Conservation (phyloP, 2,113 vertebrate species). For the Morphnarchus princeps region DNA sequence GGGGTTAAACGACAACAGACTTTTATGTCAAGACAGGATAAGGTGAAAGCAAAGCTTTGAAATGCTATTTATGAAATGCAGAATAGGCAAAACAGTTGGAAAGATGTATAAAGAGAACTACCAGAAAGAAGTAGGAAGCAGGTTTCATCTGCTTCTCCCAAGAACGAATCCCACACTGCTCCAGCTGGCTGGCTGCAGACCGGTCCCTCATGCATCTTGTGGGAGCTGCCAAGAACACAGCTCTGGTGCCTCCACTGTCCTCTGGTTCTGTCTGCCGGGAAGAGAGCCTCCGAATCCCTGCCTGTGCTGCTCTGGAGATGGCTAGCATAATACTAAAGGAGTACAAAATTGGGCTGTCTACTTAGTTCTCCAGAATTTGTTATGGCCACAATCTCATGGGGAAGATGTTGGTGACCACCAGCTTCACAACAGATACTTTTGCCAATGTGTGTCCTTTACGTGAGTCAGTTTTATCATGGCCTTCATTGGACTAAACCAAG, state of each 20-base stretch:
- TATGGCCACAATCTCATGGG: neutral
- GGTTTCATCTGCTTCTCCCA: neutral
- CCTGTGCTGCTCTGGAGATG: neutral
- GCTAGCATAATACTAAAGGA: neutral
- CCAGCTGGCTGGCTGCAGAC: neutral
- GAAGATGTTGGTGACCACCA: neutral
- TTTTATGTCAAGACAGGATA: neutral
- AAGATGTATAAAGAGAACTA: neutral
- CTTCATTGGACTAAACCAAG: neutral
- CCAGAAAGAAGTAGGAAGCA: neutral
- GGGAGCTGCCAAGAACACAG: neutral
- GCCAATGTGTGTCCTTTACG: rapidly evolving
- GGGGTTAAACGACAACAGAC: too few species aligned
- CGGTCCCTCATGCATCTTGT: neutral
- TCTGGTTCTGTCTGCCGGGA: neutral
- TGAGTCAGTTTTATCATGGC: neutral
- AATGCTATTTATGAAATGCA: neutral
- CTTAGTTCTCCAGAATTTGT: neutral
- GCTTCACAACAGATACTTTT: neutral
- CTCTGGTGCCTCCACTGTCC: neutral
- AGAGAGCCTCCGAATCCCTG: neutral
- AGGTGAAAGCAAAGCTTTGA: neutral
- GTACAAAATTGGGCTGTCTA: neutral
- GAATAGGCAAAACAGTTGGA: neutral
- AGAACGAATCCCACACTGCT: rapidly evolving